Evolutionary conservation across 2,888 invertebrate genomes (phyloP), one percentile per base, ranked within the genome.

Genomic region (Eupsilia transversa): DNA sequence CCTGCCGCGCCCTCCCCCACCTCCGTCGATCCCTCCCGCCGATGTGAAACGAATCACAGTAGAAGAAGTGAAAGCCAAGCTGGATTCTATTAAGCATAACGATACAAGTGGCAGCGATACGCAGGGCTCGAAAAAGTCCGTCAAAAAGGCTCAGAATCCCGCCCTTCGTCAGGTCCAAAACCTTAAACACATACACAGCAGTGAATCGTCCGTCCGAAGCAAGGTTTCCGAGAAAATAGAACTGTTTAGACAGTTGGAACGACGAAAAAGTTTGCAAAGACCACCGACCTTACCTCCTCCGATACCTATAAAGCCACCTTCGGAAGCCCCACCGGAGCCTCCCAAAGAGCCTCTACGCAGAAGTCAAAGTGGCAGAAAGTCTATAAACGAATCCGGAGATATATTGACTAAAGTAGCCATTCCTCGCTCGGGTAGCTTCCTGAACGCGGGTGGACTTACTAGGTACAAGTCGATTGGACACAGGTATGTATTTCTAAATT

Each of bases 381-480:
- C 96, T 49, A 88, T 96, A 41, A 96, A 92, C 73, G 97, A 97
- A 81, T 97, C 97, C 72, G 98, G 98, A 12, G 98, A 98, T 92
- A 98, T 98, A 87, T 94, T 98, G 88, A 98, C 98, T 0, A 98
- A 98, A 93, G 98, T 98, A 60, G 98, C 98, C 57, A 97, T 98
- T 88, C 98, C 98, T 23, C 97, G 98, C 87, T 98, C 98, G 68
- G 98, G 98, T 64, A 98, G 98, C 92, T 98, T 98, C 91, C 96
- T 98, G 60, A 98, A 98, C 88, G 97, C 98, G 27, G 98, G 98
- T 65, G 98, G 98, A 74, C 95, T 98, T 70, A 97, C 98, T 12
- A 97, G 98, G 88, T 98, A 98, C 92, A 98, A 98, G 94, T 98
- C 98, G 43, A 97, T 97, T 89, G 96, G 97, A 87, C 97, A 97